Conservation (phyloP, 1,140 invertebrate genomes). For the Papilio dardanus region DNA sequence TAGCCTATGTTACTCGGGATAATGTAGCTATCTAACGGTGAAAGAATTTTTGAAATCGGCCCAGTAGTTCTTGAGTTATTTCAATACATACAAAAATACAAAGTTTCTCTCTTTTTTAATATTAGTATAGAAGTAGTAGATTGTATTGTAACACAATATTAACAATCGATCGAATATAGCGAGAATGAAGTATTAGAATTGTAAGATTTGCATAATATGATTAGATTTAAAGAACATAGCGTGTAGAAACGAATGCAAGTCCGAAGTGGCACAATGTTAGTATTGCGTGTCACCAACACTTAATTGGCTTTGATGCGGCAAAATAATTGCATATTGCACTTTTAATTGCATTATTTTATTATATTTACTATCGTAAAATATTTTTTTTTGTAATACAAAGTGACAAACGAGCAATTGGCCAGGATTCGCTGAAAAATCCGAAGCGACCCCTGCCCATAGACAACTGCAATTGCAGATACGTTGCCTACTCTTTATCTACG, state of each 20-base stretch:
- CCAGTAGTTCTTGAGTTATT: too few species aligned
- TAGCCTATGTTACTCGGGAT: too few species aligned
- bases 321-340: conserved; percentile 31
- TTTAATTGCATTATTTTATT: conserved; percentile 19
- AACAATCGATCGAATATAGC: not conserved
- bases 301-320: conserved; percentile 24
- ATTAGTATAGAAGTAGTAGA: not conserved
- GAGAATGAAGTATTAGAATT: not conserved
- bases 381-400: too few species aligned
- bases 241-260: conserved; percentile 15
- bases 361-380: not conserved
- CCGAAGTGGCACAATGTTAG: conserved; percentile 2
- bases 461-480: too few species aligned
- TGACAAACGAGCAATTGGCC: too few species aligned
- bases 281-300: conserved; percentile 16
- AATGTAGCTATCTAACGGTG: too few species aligned
- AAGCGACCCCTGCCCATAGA: too few species aligned
- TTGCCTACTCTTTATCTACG: too few species aligned
- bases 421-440: too few species aligned
- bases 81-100: too few species aligned
- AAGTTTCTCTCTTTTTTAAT: too few species aligned
- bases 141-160: not conserved
- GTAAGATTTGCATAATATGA: not conserved
- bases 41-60: too few species aligned
- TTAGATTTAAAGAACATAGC: not conserved